phyloP scores from a whole-genome alignment of 2,113 vertebrate genomes.

The Psittacula cyanocephala region DNA sequence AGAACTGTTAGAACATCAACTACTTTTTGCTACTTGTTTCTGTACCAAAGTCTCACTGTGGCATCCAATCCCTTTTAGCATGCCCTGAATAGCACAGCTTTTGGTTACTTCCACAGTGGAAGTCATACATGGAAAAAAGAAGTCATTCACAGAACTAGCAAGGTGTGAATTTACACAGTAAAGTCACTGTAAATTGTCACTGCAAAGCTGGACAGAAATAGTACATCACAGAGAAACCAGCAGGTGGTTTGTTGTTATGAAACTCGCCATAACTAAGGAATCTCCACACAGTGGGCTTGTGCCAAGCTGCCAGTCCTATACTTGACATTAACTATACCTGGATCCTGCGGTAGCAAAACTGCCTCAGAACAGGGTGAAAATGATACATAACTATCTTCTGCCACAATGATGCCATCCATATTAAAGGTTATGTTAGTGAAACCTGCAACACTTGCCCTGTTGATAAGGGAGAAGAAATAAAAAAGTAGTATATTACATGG shows the following conservation, averaged over 20 bases:
- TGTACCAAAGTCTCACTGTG: neutral
- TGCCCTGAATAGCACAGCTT: neutral
- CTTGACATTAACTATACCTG: constrained; percentile 65
- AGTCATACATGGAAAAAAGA: neutral
- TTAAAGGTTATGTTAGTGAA: constrained; percentile 72
- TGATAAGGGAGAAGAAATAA: neutral
- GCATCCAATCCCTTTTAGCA: neutral
- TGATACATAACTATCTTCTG: constrained; percentile 64
- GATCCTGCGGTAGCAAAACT: constrained; percentile 68
- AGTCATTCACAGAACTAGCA: neutral
- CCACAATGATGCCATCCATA: neutral
- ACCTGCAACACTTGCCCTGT: constrained; percentile 76
- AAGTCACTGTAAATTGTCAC: neutral
- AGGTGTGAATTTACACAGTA: neutral
- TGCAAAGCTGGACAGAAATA: neutral
- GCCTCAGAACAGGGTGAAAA: constrained; percentile 59
- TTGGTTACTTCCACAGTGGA: neutral
- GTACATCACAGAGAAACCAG: neutral
- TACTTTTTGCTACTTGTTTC: neutral
- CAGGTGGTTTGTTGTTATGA: fast-evolving
- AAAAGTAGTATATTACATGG: neutral
- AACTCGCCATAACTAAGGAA: neutral
- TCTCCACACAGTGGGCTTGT: neutral
- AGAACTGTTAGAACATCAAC: neutral
- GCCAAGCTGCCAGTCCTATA: neutral